Percentiles rank a stretch among this genome's conserved stretches.
Conservation (phyloP, 2,888 invertebrate genomes). For the Metopia argyrocephala region DNA sequence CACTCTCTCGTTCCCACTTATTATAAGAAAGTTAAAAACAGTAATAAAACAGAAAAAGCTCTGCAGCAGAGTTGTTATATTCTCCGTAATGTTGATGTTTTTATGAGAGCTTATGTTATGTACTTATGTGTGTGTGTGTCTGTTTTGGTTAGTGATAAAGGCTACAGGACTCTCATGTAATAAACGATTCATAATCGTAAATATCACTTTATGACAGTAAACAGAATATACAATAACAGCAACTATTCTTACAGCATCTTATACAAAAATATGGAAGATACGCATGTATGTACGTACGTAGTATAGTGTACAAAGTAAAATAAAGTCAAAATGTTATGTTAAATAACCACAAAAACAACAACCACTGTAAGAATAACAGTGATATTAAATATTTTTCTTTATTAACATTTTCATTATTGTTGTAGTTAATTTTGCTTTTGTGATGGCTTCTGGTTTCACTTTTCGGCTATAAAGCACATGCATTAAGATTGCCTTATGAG, state of each 20-base stretch:
- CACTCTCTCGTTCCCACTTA: background rate
- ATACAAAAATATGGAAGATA: too few species aligned
- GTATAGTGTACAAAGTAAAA: constrained; percentile 9
- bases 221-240: background rate
- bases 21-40: background rate
- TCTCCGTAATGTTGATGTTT: background rate
- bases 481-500: constrained; percentile 35
- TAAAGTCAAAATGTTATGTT: too few species aligned
- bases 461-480: constrained; percentile 49
- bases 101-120: background rate
- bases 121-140: background rate
- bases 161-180: constrained; percentile 53
- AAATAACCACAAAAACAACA: background rate
- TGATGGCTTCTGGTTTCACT: too few species aligned
- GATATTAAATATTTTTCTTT: background rate
- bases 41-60: background rate
- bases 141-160: constrained; percentile 37
- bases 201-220: constrained; percentile 64
- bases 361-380: background rate
- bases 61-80: constrained; percentile 3
- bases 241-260: too few species aligned
- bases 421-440: background rate
- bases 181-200: constrained; percentile 49
- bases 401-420: background rate
- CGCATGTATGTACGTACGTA: too few species aligned